A percentile compares a stretch with the other conserved stretches of the same genome.
Conservation (phyloP, 2,888 invertebrate species). For the Rhabditophanes sp. region DNA sequence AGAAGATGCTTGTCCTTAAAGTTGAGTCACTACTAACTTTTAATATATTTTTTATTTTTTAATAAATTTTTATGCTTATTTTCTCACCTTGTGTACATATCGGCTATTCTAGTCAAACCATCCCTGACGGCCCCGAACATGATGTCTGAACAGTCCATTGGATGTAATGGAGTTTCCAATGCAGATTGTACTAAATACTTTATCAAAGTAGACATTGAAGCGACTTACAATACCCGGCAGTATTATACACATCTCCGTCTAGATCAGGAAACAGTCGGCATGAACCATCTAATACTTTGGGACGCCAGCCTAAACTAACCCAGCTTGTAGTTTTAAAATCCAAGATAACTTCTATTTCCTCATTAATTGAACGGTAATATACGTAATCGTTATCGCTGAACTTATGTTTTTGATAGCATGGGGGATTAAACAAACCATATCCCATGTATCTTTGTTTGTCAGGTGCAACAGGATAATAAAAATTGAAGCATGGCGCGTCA, state of each 20-base stretch:
- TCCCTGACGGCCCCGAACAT: constrained; percentile 26
- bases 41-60: no score
- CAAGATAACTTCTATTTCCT: constrained; percentile 35
- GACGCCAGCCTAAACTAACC: constrained; percentile 36
- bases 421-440: constrained; percentile 32
- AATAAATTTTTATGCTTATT: no score
- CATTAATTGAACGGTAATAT: constrained; percentile 21
- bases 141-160: constrained; percentile 40
- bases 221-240: constrained; percentile 9
- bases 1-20: no score
- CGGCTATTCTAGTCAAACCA: constrained; percentile 21
- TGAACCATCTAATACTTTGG: constrained; percentile 24
- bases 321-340: constrained; percentile 30
- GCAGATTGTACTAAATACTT: constrained; percentile 24
- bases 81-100: constrained; percentile 42
- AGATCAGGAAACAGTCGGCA: constrained; percentile 41
- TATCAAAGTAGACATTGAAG: constrained; percentile 3
- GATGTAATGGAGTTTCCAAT: constrained; percentile 27
- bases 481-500: constrained; percentile 12
- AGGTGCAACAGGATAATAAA: constrained; percentile 3
- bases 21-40: no score
- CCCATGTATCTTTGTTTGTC: constrained; percentile 9
- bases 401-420: constrained; percentile 24
- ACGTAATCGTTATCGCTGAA: constrained; percentile 23
- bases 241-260: constrained; percentile 5